Evolutionary conservation across 2,888 invertebrate genomes (phyloP).

Genomic region (Dolichopus griseipennis): DNA sequence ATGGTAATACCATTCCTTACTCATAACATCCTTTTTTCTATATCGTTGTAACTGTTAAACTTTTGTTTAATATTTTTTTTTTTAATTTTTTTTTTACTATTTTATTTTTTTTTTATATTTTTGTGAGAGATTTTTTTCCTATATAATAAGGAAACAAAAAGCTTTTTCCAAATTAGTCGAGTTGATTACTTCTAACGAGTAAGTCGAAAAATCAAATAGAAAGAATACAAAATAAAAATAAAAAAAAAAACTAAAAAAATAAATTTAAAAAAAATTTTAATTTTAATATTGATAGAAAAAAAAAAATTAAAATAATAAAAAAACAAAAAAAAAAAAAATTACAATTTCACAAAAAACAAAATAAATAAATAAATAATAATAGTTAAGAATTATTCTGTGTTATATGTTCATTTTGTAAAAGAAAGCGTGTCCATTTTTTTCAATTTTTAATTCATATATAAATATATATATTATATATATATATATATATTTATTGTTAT

Average conservation of each 20-base stretch:
- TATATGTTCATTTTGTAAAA: background rate
- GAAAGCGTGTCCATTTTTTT: background rate
- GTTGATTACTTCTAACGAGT: constrained; percentile 27
- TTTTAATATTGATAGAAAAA: constrained; percentile 9
- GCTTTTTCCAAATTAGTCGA: constrained; percentile 40
- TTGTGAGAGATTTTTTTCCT: constrained; percentile 12
- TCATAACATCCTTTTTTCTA: too few species aligned
- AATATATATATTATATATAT: too few species aligned
- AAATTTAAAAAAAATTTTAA: background rate
- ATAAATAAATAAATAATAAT: constrained; percentile 10
- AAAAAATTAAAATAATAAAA: constrained; percentile 16
- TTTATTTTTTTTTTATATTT: background rate
- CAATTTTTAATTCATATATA: too few species aligned
- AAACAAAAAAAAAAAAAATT: background rate
- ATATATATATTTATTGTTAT: too few species aligned
- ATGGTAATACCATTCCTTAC: too few species aligned
- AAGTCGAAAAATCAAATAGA: background rate
- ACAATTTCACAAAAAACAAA: constrained; percentile 11
- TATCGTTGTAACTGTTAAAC: too few species aligned
- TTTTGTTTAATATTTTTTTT: too few species aligned
- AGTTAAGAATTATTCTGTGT: background rate
- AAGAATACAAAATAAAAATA: constrained; percentile 18
- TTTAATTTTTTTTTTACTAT: background rate
- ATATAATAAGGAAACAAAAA: constrained; percentile 33
- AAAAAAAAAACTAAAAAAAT: constrained; percentile 11